Evolutionary conservation across 2,797 vertebrate species (phyloP).

Genomic region (Philypnodon macrostomus): DNA sequence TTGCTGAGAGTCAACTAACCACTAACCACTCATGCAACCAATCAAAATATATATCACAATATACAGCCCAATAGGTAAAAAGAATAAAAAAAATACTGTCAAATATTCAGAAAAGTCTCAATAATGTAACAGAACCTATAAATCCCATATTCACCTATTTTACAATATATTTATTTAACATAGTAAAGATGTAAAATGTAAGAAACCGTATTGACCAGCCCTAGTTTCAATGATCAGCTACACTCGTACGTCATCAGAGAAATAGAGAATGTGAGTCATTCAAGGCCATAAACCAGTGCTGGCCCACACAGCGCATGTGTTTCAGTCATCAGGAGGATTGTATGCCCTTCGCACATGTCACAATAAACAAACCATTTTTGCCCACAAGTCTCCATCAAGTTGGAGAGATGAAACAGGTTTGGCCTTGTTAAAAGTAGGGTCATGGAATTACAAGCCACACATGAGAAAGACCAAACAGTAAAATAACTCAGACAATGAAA

Average conservation of each 20-base stretch:
- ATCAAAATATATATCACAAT: too few species aligned
- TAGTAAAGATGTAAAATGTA: too few species aligned
- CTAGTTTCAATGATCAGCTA: too few species aligned
- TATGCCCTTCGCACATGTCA: constrained; percentile 47
- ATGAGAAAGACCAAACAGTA: constrained; percentile 49
- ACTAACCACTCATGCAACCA: too few species aligned
- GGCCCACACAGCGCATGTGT: constrained; percentile 66
- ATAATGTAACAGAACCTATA: not conserved
- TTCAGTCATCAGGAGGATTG: constrained; percentile 72
- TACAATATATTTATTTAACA: too few species aligned
- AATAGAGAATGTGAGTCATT: constrained; percentile 58
- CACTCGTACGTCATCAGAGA: too few species aligned
- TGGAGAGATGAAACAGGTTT: constrained; percentile 48
- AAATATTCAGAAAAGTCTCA: not conserved
- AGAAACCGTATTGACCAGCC: too few species aligned
- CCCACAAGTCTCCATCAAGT: constrained; percentile 24
- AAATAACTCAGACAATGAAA: constrained; percentile 38
- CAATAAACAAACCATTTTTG: constrained; percentile 42
- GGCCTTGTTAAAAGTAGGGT: constrained; percentile 48
- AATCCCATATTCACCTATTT: too few species aligned
- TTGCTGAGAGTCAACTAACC: too few species aligned
- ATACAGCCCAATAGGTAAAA: too few species aligned
- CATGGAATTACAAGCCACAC: constrained; percentile 27
- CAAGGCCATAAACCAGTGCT: constrained; percentile 31
- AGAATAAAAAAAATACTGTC: too few species aligned